phyloP scores from a whole-genome alignment of 2,113 vertebrate genomes.

The Aepyceros melampus region DNA sequence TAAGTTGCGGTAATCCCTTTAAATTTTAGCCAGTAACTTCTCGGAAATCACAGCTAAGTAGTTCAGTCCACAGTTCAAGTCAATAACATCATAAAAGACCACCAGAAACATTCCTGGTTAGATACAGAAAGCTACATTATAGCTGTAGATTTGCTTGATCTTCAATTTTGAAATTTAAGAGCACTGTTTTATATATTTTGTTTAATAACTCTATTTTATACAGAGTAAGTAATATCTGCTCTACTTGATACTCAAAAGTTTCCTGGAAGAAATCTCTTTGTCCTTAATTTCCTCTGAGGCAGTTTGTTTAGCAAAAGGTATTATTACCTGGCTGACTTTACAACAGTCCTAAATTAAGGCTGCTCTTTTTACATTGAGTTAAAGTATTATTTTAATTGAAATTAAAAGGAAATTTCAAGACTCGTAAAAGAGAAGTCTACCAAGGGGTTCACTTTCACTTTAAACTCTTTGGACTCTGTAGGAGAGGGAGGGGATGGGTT shows the following conservation, averaged over 20 bases:
- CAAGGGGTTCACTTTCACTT: neutral
- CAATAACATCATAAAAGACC: neutral
- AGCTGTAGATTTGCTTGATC: neutral
- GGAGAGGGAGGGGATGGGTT: too few relatives aligned
- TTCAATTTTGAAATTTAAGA: neutral
- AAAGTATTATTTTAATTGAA: neutral
- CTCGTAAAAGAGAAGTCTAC: neutral
- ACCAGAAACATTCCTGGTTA: neutral
- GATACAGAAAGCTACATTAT: neutral
- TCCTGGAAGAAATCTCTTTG: neutral
- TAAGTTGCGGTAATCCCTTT: neutral
- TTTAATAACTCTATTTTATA: neutral
- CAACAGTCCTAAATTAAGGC: neutral
- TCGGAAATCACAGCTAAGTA: neutral
- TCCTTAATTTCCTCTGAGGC: neutral
- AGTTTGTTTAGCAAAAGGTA: neutral
- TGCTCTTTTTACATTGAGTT: neutral
- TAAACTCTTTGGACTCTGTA: too few relatives aligned
- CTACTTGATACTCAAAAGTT: neutral
- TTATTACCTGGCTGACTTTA: neutral
- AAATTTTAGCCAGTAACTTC: neutral
- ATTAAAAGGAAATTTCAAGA: neutral
- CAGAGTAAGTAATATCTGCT: neutral
- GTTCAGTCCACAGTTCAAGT: neutral
- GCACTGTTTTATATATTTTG: neutral